Evolutionary conservation across 1,140 invertebrate species (phyloP).

Genomic region (Drosophila takahashii): DNA sequence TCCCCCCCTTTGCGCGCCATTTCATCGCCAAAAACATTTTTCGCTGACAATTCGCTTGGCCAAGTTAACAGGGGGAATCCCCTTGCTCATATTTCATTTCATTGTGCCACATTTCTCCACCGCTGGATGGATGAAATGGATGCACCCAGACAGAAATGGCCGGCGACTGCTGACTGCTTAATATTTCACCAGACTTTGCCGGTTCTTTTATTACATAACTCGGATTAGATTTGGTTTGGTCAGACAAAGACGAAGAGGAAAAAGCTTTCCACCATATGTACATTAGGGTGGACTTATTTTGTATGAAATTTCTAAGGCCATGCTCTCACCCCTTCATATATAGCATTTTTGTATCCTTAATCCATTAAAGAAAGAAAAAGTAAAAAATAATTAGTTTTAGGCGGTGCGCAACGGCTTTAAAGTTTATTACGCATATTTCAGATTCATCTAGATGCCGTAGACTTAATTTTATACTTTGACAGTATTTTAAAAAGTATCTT

Average conservation of each 20-base stretch:
- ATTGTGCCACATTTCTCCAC: slow-evolving; percentile 51
- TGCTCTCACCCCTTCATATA: too few relatives aligned
- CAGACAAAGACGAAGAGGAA: slow-evolving; percentile 1
- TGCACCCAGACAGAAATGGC: slow-evolving; percentile 27
- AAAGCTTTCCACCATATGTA: background rate
- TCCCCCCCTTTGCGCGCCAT: background rate
- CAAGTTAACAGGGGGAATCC: slow-evolving; percentile 30
- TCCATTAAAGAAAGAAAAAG: too few relatives aligned
- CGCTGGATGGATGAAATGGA: background rate
- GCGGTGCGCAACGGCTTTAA: too few relatives aligned
- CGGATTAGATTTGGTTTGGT: slow-evolving; percentile 42
- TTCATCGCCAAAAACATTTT: slow-evolving; percentile 66
- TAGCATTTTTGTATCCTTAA: too few relatives aligned
- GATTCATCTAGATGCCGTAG: too few relatives aligned
- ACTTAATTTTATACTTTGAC: too few relatives aligned
- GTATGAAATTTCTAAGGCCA: too few relatives aligned
- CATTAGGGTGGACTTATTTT: too few relatives aligned
- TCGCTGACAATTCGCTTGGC: slow-evolving; percentile 61
- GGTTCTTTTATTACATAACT: slow-evolving; percentile 72
- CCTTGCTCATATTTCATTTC: slow-evolving; percentile 67
- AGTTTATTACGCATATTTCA: too few relatives aligned
- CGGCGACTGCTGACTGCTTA: slow-evolving; percentile 54
- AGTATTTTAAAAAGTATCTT: too few relatives aligned
- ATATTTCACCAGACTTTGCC: slow-evolving; percentile 60
- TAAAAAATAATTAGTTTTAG: too few relatives aligned